Base-by-base conservation (phyloP, 2,113 vertebrate genomes). In the Climacteris rufus region DNA sequence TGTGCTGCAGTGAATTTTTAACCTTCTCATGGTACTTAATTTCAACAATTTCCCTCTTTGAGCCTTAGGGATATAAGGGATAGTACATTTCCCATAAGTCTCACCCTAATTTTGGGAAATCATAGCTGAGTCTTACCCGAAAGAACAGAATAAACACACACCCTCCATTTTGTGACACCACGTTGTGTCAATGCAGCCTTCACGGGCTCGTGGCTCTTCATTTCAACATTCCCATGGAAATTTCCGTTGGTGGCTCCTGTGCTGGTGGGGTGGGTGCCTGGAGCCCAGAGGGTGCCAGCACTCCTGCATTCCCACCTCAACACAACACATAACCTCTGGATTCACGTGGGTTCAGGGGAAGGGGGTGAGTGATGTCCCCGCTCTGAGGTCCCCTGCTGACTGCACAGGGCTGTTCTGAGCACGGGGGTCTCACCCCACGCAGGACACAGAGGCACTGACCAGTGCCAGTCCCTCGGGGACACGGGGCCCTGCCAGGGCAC, bases 341-440 rank as follows among this genome's bases (percentile, higher is more conserved):
- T 37, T 66, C 85, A 13, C 9, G 4, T 20, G 44, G 33, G 10
- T 71, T 52, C 22, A 1, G 10, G 47, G 57, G 66, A 78, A 57
- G 25, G 10, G 15, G 4, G 3, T 19, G 35, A 33, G 27, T 52
- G 35, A 40, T 13, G 44, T 33, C 52, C 39, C 37, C 31, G 37
- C 28, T 45, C 56, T 75, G 88, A 69, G 65, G 23, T 28, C 7
- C 68, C 33, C 37, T 2, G 3, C 52, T 80, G 79, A 13, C 15
- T 15, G 39, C 71, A 83, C 53, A 71, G 75, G 2, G 11, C 49
- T 40, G 31, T 47, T 24, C 59, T 69, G 63, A 64, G 50, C 30
- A 40, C 2, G 4, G 3, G 9, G 4, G 5, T 11, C 69, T n/a
- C 0, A 0, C 33, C 28, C 30, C n/a, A 13, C 3, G 2, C 20